Percentiles rank a stretch among this genome's conserved stretches.
These are phyloP conservation scores for Dryobota labecula DNA, from an alignment of 2,888 invertebrate genomes.

Conservation along the genomic window DNA sequence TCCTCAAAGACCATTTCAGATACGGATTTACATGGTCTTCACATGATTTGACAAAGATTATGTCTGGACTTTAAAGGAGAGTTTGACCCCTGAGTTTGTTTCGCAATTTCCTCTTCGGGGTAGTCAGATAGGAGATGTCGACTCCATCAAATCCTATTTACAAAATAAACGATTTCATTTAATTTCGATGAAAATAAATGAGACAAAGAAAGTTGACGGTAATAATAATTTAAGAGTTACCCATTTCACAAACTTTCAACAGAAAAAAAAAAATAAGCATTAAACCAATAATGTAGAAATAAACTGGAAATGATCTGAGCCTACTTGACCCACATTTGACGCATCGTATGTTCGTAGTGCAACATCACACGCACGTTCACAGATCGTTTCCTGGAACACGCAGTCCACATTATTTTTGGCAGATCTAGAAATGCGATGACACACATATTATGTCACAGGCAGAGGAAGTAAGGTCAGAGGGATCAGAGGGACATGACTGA, in stretches of 20 bases:
- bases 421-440: constrained; percentile 66
- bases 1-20: no score
- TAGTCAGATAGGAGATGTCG: no score
- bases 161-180: no score
- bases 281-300: constrained; percentile 19
- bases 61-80: no score
- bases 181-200: background rate
- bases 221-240: constrained; percentile 1
- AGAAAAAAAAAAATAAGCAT: background rate
- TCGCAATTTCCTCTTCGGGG: no score
- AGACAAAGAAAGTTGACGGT: no score
- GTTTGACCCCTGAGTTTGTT: no score
- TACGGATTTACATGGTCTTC: no score
- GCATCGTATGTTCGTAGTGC: constrained; percentile 47
- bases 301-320: constrained; percentile 38
- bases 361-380: constrained; percentile 43
- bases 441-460: constrained; percentile 56
- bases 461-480: constrained; percentile 60
- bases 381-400: constrained; percentile 60
- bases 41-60: no score
- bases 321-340: constrained; percentile 49
- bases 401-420: constrained; percentile 65
- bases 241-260: background rate
- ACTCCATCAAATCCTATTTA: no score
- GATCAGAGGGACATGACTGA: constrained; percentile 9